Conservation (phyloP, 2,113 vertebrate genomes). For the Neolamprologus cancellatus region DNA sequence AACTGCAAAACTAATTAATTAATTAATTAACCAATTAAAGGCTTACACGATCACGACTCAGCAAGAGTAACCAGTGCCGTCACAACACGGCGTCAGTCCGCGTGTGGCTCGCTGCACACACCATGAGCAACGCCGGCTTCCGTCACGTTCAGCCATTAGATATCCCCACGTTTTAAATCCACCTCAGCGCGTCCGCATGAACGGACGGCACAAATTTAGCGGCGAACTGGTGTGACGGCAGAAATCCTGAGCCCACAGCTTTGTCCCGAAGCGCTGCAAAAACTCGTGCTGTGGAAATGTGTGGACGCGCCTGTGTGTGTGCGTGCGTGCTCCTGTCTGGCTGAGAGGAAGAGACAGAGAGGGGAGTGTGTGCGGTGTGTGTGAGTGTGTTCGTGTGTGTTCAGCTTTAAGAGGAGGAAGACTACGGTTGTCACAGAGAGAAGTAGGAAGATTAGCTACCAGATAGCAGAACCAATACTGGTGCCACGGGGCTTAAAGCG, state of each 20-base stretch:
- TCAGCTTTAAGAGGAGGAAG: conserved; percentile 78
- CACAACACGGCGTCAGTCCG: not conserved
- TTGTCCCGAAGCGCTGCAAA: conserved; percentile 14
- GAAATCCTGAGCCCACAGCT: not conserved
- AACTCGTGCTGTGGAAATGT: not conserved
- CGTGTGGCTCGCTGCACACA: not conserved
- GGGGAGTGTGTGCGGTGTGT: conserved; percentile 35
- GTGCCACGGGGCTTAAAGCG: conserved; percentile 68
- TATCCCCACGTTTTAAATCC: not conserved
- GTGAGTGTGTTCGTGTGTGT: conserved; percentile 53
- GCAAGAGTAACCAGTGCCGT: not conserved
- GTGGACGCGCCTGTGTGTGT: not conserved
- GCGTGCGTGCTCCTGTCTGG: not conserved
- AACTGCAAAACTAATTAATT: not conserved
- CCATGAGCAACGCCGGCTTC: not conserved
- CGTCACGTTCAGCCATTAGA: not conserved
- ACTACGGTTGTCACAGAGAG: conserved; percentile 67
- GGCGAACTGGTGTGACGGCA: not conserved
- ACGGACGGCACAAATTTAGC: not conserved
- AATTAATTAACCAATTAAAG: not conserved
- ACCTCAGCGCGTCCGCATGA: not conserved
- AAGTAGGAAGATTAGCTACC: conserved; percentile 79
- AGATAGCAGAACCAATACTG: conserved; percentile 73
- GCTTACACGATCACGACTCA: not conserved
- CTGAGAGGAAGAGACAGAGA: conserved; percentile 10